phyloP scores from a whole-genome alignment of 2,113 vertebrate genomes.

The Pachyramphus minor region DNA sequence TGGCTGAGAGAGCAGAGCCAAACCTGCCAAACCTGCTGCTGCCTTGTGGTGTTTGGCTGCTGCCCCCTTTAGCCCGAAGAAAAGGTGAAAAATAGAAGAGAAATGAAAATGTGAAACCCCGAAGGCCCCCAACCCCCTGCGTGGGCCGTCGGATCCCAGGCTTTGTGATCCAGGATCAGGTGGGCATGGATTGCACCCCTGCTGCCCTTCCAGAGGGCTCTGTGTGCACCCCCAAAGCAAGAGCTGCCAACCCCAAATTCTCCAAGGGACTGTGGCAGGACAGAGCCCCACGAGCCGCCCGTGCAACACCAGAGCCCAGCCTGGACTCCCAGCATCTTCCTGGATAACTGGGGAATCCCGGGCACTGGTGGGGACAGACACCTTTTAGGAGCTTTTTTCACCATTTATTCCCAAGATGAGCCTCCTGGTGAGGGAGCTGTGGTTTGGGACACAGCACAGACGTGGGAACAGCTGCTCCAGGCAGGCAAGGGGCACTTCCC shows the following conservation, averaged over 20 bases:
- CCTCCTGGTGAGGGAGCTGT: neutral
- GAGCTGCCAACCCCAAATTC: neutral
- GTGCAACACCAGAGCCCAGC: neutral
- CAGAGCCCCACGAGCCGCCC: neutral
- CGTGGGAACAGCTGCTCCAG: neutral
- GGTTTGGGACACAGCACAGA: neutral
- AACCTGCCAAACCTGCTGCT: neutral
- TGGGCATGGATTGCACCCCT: neutral
- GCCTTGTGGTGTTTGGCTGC: neutral
- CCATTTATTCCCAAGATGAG: neutral
- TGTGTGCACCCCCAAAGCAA: neutral
- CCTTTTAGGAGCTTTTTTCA: neutral
- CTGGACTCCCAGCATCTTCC: neutral
- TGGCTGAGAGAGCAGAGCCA: neutral
- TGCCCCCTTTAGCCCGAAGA: neutral
- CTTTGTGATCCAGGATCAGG: neutral
- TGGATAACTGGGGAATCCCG: neutral
- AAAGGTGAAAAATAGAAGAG: neutral
- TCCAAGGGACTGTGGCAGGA: neutral
- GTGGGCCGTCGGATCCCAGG: neutral
- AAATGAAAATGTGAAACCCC: neutral
- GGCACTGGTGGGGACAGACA: neutral
- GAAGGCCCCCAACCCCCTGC: neutral
- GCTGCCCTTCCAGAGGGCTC: neutral
- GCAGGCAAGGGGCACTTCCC: neutral